Base-by-base conservation (phyloP, 2,797 vertebrate species). In the Mareca penelope region DNA sequence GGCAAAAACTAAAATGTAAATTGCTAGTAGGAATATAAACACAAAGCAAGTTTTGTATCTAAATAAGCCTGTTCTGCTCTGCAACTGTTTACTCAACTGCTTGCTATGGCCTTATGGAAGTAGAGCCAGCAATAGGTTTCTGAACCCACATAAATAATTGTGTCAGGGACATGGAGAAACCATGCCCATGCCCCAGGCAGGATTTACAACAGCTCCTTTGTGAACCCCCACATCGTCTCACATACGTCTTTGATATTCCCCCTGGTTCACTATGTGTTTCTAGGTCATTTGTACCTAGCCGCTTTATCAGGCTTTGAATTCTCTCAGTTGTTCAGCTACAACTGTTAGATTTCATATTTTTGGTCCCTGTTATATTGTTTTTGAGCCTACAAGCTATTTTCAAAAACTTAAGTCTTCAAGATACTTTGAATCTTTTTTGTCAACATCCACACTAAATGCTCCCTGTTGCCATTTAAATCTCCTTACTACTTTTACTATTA, bases 171-270 rank as follows among this genome's bases (percentile, higher is more conserved):
- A 83, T 14, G 6, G 12, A 61, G 63, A 67, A 80, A 37, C 12
- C 53, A 1, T 4, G 1, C 40, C 57, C 37, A 5, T 19, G 33
- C 8, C 24, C 14, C 59, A 63, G n/a, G 63, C 29, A 60, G 57
- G 67, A 57, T 57, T 79, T 82, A 40, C 37, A 33, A 13, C 48
- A 71, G 68, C 53, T 83, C 52, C 26, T 13, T 29, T 10, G 2
- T 15, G n/a, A 80, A 12, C 29, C 26, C 22, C 7, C 7, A 29
- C 24, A 4, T 3, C 5, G 22, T 28, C n/a, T 46, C 33, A 18
- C 7, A 5, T 17, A 0, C 0, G 29, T 9, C 23, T 61, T 76
- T n/a, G 22, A 37, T 44, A 22, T 6, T 10, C 3, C 52, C 52
- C 9, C 16, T 11, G 10, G 22, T 14, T 13, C n/a, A 26, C 7